Evolutionary conservation across 2,888 invertebrate species (phyloP).

Genomic region (Folsomia candida): DNA sequence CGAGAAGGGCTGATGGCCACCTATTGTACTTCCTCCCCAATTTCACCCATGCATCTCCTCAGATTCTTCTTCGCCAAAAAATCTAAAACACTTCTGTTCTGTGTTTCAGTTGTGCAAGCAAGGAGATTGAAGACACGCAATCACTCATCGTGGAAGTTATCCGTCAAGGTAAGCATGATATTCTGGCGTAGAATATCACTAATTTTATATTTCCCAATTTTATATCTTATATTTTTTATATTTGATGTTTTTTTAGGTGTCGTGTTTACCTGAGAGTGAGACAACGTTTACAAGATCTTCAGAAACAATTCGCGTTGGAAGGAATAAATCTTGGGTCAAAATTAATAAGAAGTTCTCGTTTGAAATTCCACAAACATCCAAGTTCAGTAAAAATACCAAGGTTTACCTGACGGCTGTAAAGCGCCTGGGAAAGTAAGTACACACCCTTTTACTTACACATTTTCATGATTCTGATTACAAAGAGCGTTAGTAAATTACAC

Average conservation of each 20-base stretch:
- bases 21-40: background rate
- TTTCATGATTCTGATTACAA: background rate
- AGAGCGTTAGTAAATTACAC: background rate
- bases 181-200: background rate
- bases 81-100: background rate
- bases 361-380: slow-evolving; percentile 28
- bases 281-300: slow-evolving; percentile 41
- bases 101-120: slow-evolving; percentile 46
- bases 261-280: slow-evolving; percentile 47
- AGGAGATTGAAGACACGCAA: slow-evolving; percentile 43
- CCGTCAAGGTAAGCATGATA: slow-evolving; percentile 46
- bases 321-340: slow-evolving; percentile 36
- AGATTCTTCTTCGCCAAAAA: background rate
- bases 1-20: background rate
- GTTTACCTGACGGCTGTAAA: slow-evolving; percentile 47
- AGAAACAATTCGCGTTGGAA: slow-evolving; percentile 36
- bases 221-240: background rate
- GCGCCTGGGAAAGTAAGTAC: slow-evolving; percentile 45
- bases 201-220: background rate
- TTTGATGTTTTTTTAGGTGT: slow-evolving; percentile 8
- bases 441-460: background rate
- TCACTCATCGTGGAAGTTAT: slow-evolving; percentile 50
- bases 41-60: slow-evolving; percentile 4
- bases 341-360: slow-evolving; percentile 49
- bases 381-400: slow-evolving; percentile 27